phyloP scores from a whole-genome alignment of 1,140 invertebrate genomes.

The Drosophila leontia region DNA sequence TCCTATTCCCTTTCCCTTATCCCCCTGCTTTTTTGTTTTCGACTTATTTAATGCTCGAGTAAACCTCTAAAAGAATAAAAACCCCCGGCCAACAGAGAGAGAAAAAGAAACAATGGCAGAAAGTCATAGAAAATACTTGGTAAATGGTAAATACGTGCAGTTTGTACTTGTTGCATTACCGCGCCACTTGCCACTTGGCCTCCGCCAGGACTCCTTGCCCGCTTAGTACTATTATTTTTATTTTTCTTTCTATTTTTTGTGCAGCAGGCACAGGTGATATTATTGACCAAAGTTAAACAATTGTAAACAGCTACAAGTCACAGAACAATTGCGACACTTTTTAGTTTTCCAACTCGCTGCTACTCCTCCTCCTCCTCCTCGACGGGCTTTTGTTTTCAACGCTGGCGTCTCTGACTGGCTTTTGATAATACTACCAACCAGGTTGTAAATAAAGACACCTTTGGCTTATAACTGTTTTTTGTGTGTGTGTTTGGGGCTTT shows the following conservation, averaged over 20 bases:
- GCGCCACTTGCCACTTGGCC: constrained; percentile 36
- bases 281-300: constrained; percentile 80
- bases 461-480: constrained; percentile 21
- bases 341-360: constrained; percentile 55
- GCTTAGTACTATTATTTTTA: constrained; percentile 12
- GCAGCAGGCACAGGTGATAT: constrained; percentile 66
- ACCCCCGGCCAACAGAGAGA: constrained; percentile 15
- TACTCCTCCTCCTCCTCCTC: constrained; percentile 5
- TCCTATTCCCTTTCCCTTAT: constrained; percentile 1
- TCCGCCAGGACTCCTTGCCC: constrained; percentile 12
- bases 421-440: constrained; percentile 11
- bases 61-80: constrained; percentile 65
- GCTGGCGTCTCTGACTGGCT: constrained; percentile 1
- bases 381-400: not conserved
- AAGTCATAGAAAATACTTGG: constrained; percentile 77
- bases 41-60: constrained; percentile 80
- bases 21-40: constrained; percentile 34
- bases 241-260: constrained; percentile 7
- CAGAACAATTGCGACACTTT: constrained; percentile 69
- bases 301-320: constrained; percentile 68
- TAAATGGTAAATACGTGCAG: constrained; percentile 75
- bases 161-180: constrained; percentile 70
- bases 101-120: constrained; percentile 54
- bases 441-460: constrained; percentile 14
- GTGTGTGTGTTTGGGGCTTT: constrained; percentile 2